Conservation (phyloP, 2,797 vertebrate genomes). For the Picus viridis region DNA sequence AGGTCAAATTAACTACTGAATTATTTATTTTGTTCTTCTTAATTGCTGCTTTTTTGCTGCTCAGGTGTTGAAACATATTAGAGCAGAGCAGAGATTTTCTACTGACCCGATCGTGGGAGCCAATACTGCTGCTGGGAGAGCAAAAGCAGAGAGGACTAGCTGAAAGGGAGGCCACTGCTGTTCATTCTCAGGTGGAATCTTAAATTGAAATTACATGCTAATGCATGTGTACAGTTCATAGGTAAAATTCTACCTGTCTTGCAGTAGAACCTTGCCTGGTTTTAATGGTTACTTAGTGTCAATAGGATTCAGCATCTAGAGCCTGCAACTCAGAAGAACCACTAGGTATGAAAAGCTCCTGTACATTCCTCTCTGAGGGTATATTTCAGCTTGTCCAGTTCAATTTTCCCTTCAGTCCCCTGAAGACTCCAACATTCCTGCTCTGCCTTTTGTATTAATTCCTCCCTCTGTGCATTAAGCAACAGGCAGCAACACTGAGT, state of each 20-base stretch:
- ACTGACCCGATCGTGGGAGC: neutral
- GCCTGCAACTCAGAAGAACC: neutral
- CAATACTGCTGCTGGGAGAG: neutral
- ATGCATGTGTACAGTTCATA: neutral
- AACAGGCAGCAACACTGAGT: neutral
- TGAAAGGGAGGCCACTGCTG: neutral
- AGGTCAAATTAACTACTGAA: conserved; percentile 67
- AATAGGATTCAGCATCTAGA: neutral
- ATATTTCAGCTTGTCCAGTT: neutral
- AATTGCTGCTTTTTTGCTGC: conserved; percentile 64
- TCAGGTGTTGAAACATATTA: conserved; percentile 42
- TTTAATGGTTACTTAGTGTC: neutral
- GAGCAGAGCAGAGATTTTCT: conserved; percentile 20
- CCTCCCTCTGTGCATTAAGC: neutral
- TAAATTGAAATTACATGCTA: neutral
- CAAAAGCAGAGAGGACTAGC: neutral
- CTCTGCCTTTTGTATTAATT: neutral
- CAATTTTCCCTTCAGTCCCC: neutral
- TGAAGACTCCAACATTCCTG: neutral
- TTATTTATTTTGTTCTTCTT: conserved; percentile 70
- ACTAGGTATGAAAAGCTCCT: neutral
- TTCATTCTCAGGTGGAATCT: conserved; percentile 14
- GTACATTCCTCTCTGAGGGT: neutral
- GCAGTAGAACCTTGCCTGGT: neutral
- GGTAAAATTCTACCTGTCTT: neutral